Conservation (phyloP, 2,888 invertebrate species). For the Anaspis maculata region DNA sequence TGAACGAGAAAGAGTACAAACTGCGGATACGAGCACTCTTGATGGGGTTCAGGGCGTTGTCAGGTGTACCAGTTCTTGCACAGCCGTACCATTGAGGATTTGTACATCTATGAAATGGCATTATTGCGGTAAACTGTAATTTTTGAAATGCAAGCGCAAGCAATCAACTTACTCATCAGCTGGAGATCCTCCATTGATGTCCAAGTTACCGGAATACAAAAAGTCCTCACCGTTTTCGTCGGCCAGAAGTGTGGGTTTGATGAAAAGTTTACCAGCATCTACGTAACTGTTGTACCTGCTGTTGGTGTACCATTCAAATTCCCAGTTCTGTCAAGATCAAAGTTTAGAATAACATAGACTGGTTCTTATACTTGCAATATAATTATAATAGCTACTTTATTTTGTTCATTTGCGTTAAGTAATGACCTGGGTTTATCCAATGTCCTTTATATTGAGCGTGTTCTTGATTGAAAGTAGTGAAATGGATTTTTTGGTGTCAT, state of each 20-base stretch:
- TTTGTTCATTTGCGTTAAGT: no score
- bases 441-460: no score
- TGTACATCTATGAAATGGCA: constrained; percentile 41
- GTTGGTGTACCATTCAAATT: constrained; percentile 62
- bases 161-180: constrained; percentile 51
- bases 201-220: constrained; percentile 45
- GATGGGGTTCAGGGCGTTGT: constrained; percentile 49
- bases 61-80: constrained; percentile 37
- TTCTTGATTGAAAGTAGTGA: no score
- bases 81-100: constrained; percentile 52
- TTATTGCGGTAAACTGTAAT: background rate
- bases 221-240: constrained; percentile 49
- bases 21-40: constrained; percentile 57
- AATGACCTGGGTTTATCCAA: no score
- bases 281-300: constrained; percentile 58
- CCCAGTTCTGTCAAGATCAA: constrained; percentile 47
- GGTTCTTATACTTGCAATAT: no score
- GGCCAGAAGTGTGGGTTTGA: constrained; percentile 52
- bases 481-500: no score
- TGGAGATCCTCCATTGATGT: constrained; percentile 52
- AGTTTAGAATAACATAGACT: background rate
- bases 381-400: no score
- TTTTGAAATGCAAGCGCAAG: no score
- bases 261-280: constrained; percentile 48
- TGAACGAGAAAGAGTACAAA: constrained; percentile 53